Conservation (phyloP, 2,888 invertebrate species). For the Cepaea hortensis region DNA sequence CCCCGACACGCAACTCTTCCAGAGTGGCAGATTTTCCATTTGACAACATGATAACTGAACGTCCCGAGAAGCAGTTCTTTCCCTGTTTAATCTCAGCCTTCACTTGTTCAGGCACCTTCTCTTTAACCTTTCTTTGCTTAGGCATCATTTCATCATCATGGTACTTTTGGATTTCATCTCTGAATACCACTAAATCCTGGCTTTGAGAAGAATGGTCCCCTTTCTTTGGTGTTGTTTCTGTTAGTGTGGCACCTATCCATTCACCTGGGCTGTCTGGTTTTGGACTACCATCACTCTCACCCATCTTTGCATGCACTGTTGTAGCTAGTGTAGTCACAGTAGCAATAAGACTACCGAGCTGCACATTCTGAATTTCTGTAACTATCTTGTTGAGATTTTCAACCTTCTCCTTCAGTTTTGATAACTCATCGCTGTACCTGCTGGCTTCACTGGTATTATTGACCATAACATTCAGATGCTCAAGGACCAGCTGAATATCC, state of each 20-base stretch:
- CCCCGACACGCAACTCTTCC: constrained; percentile 6
- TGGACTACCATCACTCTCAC: not conserved
- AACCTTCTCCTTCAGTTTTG: not conserved
- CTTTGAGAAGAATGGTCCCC: accelerated
- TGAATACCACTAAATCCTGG: not conserved
- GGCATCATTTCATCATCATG: too few relatives aligned
- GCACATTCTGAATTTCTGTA: not conserved
- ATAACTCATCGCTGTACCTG: constrained; percentile 17
- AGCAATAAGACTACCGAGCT: not conserved
- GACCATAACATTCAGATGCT: not conserved
- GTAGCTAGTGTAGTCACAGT: not conserved
- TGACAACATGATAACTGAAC: not conserved
- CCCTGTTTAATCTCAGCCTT: not conserved
- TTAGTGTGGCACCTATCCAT: not conserved
- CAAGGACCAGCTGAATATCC: constrained; percentile 29
- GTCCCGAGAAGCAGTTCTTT: constrained; percentile 1
- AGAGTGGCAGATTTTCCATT: not conserved
- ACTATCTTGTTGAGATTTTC: not conserved
- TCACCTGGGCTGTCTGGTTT: not conserved
- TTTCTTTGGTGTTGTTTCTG: not conserved
- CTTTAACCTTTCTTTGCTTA: too few relatives aligned
- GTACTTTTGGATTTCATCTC: too few relatives aligned
- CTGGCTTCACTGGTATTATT: not conserved
- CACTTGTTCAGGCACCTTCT: too few relatives aligned
- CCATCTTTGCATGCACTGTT: not conserved